A percentile compares a stretch with the other conserved stretches of the same genome.
Evolutionary conservation across 2,888 invertebrate species (phyloP).

Genomic region (Tetropium fuscum): DNA sequence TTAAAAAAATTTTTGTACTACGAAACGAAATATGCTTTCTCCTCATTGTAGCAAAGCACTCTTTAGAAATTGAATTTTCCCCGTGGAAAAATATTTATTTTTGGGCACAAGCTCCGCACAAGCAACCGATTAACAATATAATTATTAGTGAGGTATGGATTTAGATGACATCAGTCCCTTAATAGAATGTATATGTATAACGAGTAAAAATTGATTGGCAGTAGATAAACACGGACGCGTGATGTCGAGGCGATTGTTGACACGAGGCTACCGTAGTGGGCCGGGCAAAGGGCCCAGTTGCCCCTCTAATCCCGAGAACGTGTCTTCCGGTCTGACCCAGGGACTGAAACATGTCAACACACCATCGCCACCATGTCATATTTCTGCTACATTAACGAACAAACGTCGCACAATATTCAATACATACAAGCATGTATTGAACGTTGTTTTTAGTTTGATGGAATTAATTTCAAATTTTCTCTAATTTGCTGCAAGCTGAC

Average conservation of each 20-base stretch:
- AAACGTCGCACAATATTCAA: conserved; percentile 4
- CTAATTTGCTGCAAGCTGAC: no score
- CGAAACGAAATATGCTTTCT: no score
- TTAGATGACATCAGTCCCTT: neutral
- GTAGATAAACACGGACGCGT: conserved; percentile 53
- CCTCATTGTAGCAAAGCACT: no score
- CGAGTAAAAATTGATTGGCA: conserved; percentile 46
- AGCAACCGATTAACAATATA: neutral
- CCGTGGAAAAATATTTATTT: no score
- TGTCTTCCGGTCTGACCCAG: conserved; percentile 61
- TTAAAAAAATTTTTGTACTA: no score
- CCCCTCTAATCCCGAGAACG: conserved; percentile 60
- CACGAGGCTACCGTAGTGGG: conserved; percentile 49
- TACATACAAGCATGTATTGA: neutral
- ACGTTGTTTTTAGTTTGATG: no score
- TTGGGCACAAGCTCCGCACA: no score
- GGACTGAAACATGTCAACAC: conserved; percentile 61
- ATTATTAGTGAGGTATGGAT: neutral
- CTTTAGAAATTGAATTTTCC: no score
- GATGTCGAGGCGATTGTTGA: conserved; percentile 55
- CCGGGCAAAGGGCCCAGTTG: conserved; percentile 50
- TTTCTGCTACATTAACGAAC: conserved; percentile 32
- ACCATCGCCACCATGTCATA: conserved; percentile 59
- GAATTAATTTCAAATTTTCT: no score
- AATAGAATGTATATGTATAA: conserved; percentile 3